phyloP scores from a whole-genome alignment of 2,113 vertebrate species.

The Phasianus colchicus region DNA sequence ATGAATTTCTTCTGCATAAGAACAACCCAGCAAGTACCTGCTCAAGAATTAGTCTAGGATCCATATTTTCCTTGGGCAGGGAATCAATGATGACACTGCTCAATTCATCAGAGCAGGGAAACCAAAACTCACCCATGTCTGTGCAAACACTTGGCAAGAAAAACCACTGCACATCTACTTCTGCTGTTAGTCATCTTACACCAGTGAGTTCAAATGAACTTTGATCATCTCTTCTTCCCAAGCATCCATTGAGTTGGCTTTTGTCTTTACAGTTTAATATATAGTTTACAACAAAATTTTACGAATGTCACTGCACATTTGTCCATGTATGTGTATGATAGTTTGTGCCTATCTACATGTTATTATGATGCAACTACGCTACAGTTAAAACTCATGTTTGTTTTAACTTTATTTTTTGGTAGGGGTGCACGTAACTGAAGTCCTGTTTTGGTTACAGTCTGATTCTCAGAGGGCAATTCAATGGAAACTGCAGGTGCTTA shows the following conservation, averaged over 20 bases:
- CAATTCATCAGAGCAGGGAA: background rate
- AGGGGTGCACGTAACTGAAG: background rate
- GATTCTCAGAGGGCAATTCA: background rate
- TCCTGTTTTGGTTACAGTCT: background rate
- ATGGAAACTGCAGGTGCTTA: background rate
- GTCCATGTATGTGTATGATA: background rate
- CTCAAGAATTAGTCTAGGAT: background rate
- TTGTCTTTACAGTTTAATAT: background rate
- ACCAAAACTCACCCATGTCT: background rate
- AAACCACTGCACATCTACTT: background rate
- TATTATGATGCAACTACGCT: fast-evolving
- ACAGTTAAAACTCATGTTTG: background rate
- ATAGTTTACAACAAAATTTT: background rate
- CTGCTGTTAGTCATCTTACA: background rate
- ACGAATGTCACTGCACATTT: background rate
- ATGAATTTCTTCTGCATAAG: background rate
- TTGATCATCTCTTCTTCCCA: background rate
- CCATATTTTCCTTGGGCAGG: background rate
- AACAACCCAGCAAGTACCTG: background rate
- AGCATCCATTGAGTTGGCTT: fast-evolving
- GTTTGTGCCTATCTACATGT: fast-evolving
- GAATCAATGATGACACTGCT: background rate
- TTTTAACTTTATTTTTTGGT: background rate
- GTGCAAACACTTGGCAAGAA: background rate
- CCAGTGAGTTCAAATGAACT: background rate